Conservation (phyloP, 2,888 invertebrate species). For the Ditula angustiorana region DNA sequence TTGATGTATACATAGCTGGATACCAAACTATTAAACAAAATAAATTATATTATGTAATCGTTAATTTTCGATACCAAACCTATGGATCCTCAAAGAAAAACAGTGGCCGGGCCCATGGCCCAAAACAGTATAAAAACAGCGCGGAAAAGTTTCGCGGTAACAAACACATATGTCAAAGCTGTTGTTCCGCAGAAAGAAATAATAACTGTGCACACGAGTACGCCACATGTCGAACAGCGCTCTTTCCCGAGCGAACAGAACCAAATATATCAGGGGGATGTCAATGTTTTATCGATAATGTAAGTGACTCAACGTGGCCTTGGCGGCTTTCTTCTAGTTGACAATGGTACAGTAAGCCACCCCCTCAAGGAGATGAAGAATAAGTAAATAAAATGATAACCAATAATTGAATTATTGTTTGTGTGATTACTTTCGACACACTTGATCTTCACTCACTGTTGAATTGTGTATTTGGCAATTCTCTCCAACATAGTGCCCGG, state of each 20-base stretch:
- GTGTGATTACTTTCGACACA: too few relatives aligned
- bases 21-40: background rate
- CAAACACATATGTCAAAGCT: constrained; percentile 54
- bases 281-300: constrained; percentile 76
- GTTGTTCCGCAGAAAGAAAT: constrained; percentile 63
- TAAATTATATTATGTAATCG: background rate
- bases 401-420: too few relatives aligned
- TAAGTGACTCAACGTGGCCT: constrained; percentile 52
- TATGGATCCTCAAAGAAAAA: constrained; percentile 72
- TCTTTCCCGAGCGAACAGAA: constrained; percentile 63
- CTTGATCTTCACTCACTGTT: too few relatives aligned
- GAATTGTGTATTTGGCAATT: too few relatives aligned
- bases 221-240: constrained; percentile 66
- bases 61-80: background rate
- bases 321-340: too few relatives aligned
- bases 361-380: too few relatives aligned
- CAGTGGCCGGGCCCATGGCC: constrained; percentile 67
- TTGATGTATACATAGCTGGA: background rate
- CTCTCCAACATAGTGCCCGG: too few relatives aligned
- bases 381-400: too few relatives aligned
- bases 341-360: too few relatives aligned
- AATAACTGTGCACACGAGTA: constrained; percentile 68
- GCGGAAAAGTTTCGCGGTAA: constrained; percentile 63
- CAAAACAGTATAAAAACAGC: constrained; percentile 58
- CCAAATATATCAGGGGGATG: constrained; percentile 72